phyloP scores from a whole-genome alignment of 2,113 vertebrate genomes.

The Chloroceryle aenea region DNA sequence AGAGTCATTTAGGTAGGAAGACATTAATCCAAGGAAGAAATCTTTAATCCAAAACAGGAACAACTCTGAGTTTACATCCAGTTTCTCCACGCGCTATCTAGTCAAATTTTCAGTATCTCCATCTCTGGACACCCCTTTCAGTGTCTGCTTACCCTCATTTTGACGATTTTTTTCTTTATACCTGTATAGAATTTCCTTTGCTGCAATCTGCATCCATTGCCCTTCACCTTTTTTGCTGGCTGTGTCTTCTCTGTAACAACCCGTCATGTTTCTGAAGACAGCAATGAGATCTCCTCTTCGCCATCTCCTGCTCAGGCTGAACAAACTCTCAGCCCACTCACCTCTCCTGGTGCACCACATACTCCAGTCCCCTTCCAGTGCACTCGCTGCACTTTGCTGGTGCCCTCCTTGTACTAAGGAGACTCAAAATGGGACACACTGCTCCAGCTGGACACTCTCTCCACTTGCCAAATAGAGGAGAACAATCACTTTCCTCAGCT shows the following conservation, averaged over 20 bases:
- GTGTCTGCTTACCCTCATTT: background rate
- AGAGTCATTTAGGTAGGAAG: background rate
- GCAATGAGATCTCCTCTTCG: background rate
- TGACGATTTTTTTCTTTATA: background rate
- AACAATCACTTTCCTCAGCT: background rate
- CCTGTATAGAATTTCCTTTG: background rate
- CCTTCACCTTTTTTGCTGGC: background rate
- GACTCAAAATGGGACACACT: background rate
- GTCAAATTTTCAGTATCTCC: background rate
- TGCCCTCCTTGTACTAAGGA: background rate
- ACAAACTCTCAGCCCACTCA: background rate
- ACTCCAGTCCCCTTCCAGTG: background rate
- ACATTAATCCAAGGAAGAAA: background rate
- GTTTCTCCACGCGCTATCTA: accelerated
- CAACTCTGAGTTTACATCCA: background rate
- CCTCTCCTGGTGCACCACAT: background rate
- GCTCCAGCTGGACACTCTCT: background rate
- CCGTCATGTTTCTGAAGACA: background rate
- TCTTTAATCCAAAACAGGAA: background rate
- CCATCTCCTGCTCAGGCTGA: background rate
- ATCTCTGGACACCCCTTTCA: background rate
- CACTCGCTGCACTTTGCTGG: background rate
- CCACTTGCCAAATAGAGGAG: accelerated
- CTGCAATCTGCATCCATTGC: background rate
- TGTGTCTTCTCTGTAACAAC: background rate